Percentiles rank a stretch among this genome's conserved stretches.
Evolutionary conservation across 2,888 invertebrate genomes (phyloP).

Genomic region (Xylota segnis): DNA sequence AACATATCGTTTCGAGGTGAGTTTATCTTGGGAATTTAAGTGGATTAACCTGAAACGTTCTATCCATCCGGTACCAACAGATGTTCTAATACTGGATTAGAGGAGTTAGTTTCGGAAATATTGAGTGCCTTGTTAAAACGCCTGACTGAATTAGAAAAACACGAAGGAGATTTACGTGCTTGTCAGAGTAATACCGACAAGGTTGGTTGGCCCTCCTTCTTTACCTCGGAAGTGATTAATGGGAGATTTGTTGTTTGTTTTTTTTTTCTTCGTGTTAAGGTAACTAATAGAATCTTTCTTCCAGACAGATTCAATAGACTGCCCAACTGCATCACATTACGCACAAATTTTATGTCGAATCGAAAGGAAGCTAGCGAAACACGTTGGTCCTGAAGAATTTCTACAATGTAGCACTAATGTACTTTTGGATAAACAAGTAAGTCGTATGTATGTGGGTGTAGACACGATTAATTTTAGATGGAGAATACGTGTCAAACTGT

Average conservation of each 20-base stretch:
- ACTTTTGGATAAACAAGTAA: constrained; percentile 83
- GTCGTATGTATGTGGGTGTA: constrained; percentile 34
- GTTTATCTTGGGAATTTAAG: constrained; percentile 49
- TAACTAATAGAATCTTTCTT: constrained; percentile 43
- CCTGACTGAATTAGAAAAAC: constrained; percentile 85
- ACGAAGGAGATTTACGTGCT: constrained; percentile 84
- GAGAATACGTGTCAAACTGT: neutral
- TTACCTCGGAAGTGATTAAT: constrained; percentile 40
- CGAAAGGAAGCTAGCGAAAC: constrained; percentile 84
- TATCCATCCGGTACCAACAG: constrained; percentile 75
- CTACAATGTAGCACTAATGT: constrained; percentile 84
- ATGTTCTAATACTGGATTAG: constrained; percentile 84
- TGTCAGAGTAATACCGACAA: constrained; percentile 83
- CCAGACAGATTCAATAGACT: constrained; percentile 80
- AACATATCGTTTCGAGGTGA: constrained; percentile 85
- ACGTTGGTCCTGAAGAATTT: constrained; percentile 84
- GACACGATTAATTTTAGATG: neutral
- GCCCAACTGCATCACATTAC: constrained; percentile 83
- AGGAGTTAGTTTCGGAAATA: constrained; percentile 84
- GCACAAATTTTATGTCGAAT: constrained; percentile 84
- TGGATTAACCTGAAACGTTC: constrained; percentile 25
- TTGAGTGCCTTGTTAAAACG: constrained; percentile 85
- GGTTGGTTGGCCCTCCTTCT: constrained; percentile 78
- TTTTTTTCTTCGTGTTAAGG: constrained; percentile 13
- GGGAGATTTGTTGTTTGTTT: constrained; percentile 28